Evolutionary conservation across 1,140 invertebrate species (phyloP), one percentile per base, ranked within the genome.

Genomic region (Pinna nobilis): DNA sequence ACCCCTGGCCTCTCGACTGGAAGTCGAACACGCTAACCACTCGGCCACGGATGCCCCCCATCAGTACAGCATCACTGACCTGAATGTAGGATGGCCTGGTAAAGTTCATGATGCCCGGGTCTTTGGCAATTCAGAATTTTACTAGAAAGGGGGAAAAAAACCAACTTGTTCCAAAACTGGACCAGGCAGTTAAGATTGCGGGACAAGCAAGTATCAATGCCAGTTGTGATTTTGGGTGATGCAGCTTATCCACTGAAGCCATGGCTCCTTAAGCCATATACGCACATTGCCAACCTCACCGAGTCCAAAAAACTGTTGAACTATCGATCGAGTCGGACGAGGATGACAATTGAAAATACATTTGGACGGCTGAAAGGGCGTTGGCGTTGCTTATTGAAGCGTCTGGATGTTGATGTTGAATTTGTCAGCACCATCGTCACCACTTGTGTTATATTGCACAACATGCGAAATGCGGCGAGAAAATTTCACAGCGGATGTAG

Each of bases 341-440:
- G 71, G 35, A 74, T 74, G 71, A 55, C 39, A 49, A 33, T 68
- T 41, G 71, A 74, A 33, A 57, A 67, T 59, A 25, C 39, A 2
- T 74, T 74, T 57, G 71, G 71, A 33, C 25, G 64, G 28, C 49
- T 66, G 41, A 66, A 66, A 66, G 64, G 64, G 25, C 64, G 47
- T 18, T 66, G 64, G 47, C 25, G 49, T 18, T 39, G 64, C 37
- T 33, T 66, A 18, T 18, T 30, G 18, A 67, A 67, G 28, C 28
- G 57, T 3, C 30, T 1, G 25, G 32, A 35, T 23, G 30, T 60
- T 39, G 2, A 39, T 60, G 28, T 60, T 60, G 30, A 60, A 23
- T 60, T 39, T 60, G 57, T 23, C 1, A 25, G 35, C 23, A 63
- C 39, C 35, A 28, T 63, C 7, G 41, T 63, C n/a, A 20, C 57